Conservation (phyloP, 2,113 vertebrate species). For the Dinomys branickii region DNA sequence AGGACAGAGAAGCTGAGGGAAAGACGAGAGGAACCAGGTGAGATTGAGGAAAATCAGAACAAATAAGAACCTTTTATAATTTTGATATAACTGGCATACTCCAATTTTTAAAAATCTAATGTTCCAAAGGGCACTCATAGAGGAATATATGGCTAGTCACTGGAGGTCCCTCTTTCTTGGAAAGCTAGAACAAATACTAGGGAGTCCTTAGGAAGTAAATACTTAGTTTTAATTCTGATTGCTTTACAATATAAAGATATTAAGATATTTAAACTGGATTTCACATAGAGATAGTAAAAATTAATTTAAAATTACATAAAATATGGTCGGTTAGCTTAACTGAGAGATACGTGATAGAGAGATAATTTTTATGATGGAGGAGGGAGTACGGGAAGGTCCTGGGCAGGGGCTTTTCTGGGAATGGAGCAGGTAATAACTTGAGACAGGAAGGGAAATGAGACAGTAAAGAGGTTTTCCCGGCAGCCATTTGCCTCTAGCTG, state of each 20-base stretch:
- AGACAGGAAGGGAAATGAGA: background rate
- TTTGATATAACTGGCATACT: background rate
- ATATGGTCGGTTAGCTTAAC: background rate
- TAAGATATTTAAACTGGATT: constrained; percentile 44
- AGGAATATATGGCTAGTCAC: background rate
- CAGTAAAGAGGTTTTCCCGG: background rate
- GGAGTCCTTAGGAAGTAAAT: background rate
- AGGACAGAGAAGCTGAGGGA: background rate
- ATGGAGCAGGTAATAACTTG: background rate
- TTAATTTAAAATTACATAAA: constrained; percentile 17
- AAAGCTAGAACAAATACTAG: background rate
- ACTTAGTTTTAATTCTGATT: background rate
- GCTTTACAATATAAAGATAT: background rate
- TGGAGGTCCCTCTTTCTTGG: background rate
- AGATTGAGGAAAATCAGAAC: background rate
- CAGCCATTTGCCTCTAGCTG: background rate
- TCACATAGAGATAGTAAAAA: background rate
- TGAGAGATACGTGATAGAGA: background rate
- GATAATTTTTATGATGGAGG: background rate
- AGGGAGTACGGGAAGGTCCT: background rate
- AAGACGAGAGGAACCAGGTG: background rate
- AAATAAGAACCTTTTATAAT: background rate
- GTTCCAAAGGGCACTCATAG: background rate
- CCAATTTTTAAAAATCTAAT: background rate
- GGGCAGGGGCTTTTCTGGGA: background rate